Conservation (phyloP, 2,888 invertebrate genomes). For the Halictus quadricinctus region DNA sequence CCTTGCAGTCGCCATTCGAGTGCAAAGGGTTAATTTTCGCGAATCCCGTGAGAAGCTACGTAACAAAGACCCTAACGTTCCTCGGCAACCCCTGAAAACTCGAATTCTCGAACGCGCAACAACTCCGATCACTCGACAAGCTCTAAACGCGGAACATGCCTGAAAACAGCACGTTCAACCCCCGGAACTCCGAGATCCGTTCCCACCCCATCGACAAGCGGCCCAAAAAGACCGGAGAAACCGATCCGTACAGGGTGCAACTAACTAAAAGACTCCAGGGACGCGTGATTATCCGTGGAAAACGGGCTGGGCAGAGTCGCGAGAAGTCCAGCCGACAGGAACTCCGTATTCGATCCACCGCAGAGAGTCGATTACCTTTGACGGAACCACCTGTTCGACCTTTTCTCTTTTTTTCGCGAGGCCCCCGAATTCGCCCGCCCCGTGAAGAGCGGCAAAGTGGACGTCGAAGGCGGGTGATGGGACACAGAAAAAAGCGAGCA, state of each 20-base stretch:
- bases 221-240: background rate
- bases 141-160: background rate
- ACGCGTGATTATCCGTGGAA: slow-evolving; percentile 2
- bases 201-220: background rate
- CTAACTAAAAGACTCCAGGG: slow-evolving; percentile 4
- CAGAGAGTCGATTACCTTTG: slow-evolving; percentile 71
- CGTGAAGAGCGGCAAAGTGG: slow-evolving; percentile 64
- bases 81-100: background rate
- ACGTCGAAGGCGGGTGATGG: slow-evolving; percentile 45
- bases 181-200: background rate
- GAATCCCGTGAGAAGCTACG: background rate
- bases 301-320: background rate
- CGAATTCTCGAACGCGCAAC: background rate
- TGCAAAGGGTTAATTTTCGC: background rate
- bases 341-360: slow-evolving; percentile 56
- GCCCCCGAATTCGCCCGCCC: slow-evolving; percentile 58
- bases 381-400: slow-evolving; percentile 71
- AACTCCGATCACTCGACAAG: background rate
- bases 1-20: too few relatives aligned
- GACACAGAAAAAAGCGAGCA: slow-evolving; percentile 39
- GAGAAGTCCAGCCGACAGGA: slow-evolving; percentile 2
- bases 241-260: background rate
- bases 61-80: background rate
- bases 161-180: background rate
- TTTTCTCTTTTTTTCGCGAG: slow-evolving; percentile 61